These are phyloP conservation scores for Jaculus jaculus DNA, from an alignment of 2,113 vertebrate species.

Conservation along the genomic window DNA sequence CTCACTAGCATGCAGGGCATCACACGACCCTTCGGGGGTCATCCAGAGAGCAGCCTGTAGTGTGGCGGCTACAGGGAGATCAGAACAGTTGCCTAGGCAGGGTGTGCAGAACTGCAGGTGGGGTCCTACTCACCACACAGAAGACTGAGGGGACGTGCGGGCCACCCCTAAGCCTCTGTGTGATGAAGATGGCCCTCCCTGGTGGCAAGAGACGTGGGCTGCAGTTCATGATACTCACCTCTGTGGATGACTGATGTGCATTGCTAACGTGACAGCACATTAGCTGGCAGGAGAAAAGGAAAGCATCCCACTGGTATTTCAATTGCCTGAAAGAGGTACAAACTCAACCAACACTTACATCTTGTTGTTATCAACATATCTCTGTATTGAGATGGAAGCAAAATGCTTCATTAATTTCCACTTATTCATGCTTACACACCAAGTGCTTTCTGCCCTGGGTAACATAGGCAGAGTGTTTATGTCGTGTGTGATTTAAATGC, in stretches of 20 bases:
- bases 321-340: neutral
- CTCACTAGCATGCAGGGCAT: neutral
- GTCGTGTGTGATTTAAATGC: neutral
- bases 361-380: neutral
- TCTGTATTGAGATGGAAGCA: neutral
- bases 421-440: no score
- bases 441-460: neutral
- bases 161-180: neutral
- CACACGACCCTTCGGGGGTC: no score
- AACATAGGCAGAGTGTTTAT: rapidly evolving
- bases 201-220: neutral
- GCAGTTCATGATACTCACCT: neutral
- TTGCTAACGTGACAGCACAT: no score
- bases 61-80: no score
- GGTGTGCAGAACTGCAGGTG: neutral
- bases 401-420: neutral
- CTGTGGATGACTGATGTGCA: neutral
- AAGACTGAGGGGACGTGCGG: neutral
- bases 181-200: neutral
- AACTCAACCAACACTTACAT: neutral
- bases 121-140: no score
- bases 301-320: neutral
- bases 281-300: neutral
- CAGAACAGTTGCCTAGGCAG: neutral
- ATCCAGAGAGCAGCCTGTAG: neutral